A percentile compares a stretch with the other conserved stretches of the same genome.
These are phyloP conservation scores for Clarias pachynema DNA, from an alignment of 2,797 vertebrate species.

Conservation along the genomic window DNA sequence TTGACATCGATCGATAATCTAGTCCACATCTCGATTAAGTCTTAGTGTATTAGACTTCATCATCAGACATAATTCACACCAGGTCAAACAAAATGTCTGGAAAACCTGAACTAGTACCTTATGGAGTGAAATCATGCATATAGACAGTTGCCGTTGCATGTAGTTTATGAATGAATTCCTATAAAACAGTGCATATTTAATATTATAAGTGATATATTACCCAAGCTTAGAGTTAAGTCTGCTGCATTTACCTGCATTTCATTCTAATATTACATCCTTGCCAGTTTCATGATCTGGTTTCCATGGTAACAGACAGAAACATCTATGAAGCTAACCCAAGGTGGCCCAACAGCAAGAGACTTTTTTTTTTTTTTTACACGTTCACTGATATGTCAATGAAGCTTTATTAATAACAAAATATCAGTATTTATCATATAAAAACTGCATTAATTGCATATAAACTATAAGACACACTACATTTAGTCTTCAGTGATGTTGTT, in stretches of 20 bases:
- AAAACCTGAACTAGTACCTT: neutral
- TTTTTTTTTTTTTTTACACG: neutral
- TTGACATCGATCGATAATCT: neutral
- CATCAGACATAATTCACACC: neutral
- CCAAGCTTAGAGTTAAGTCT: neutral
- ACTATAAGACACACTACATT: neutral
- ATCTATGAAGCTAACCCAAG: slow-evolving; percentile 13
- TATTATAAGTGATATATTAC: neutral
- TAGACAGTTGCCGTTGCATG: neutral
- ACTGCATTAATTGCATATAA: neutral
- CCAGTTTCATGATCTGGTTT: slow-evolving; percentile 28
- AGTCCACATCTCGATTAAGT: neutral
- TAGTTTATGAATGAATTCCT: neutral
- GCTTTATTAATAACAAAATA: neutral
- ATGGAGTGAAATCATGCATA: neutral
- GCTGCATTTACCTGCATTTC: slow-evolving; percentile 9
- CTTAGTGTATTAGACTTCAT: neutral
- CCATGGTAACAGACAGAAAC: slow-evolving; percentile 36
- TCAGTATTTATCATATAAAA: neutral
- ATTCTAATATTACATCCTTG: slow-evolving; percentile 24
- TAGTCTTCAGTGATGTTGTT: neutral
- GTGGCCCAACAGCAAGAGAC: neutral
- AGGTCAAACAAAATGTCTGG: neutral
- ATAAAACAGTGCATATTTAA: neutral
- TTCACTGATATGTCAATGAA: neutral